Evolutionary conservation across 2,888 invertebrate genomes (phyloP).

Genomic region (Sialis lutaria): DNA sequence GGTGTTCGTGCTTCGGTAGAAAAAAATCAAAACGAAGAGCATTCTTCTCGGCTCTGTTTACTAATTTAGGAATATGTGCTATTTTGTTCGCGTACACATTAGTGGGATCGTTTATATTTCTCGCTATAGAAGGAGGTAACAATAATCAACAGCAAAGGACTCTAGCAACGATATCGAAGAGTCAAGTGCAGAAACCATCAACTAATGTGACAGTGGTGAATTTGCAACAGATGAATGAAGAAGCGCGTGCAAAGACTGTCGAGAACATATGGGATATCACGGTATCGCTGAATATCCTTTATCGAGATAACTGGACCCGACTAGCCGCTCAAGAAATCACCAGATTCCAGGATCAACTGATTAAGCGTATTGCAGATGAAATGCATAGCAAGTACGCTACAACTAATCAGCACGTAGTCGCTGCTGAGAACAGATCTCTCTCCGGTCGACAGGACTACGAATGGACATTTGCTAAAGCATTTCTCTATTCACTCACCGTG

Average conservation of each 20-base stretch:
- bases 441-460: slow-evolving; percentile 39
- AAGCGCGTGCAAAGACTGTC: slow-evolving; percentile 50
- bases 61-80: slow-evolving; percentile 68
- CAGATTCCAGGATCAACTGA: slow-evolving; percentile 68
- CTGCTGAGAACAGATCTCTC: slow-evolving; percentile 23
- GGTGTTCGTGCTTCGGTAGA: slow-evolving; percentile 17
- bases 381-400: slow-evolving; percentile 27
- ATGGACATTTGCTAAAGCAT: slow-evolving; percentile 80
- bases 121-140: slow-evolving; percentile 62
- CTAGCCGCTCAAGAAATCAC: slow-evolving; percentile 60
- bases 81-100: slow-evolving; percentile 65
- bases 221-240: slow-evolving; percentile 29
- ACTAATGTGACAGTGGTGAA: slow-evolving; percentile 21
- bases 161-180: slow-evolving; percentile 33
- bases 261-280: slow-evolving; percentile 88
- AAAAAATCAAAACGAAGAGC: slow-evolving; percentile 30
- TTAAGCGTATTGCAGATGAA: slow-evolving; percentile 63
- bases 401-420: slow-evolving; percentile 22
- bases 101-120: slow-evolving; percentile 60
- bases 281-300: slow-evolving; percentile 70
- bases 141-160: slow-evolving; percentile 34
- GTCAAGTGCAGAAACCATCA: slow-evolving; percentile 20
- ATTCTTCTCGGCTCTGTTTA: slow-evolving; percentile 55
- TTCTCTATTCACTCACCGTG: slow-evolving; percentile 87
- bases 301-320: slow-evolving; percentile 79